Evolutionary conservation across 2,113 vertebrate genomes (phyloP).

Genomic region (Pitta sordida): DNA sequence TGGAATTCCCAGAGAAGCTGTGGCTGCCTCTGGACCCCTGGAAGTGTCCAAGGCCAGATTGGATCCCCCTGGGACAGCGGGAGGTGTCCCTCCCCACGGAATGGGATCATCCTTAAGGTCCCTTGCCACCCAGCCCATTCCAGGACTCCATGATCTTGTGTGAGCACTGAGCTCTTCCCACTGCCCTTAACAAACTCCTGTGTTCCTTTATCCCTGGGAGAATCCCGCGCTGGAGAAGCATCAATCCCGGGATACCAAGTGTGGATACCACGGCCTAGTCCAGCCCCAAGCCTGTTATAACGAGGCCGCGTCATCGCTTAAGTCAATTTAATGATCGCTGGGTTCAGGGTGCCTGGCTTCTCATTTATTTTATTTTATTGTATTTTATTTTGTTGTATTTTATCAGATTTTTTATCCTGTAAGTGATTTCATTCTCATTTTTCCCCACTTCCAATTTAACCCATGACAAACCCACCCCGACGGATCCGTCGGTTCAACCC

Average conservation of each 20-base stretch:
- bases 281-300: not conserved
- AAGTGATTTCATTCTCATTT: not conserved
- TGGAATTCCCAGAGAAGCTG: not conserved
- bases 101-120: not conserved
- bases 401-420: too few relatives aligned
- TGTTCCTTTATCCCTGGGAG: not conserved
- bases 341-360: not conserved
- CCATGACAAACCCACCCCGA: not conserved
- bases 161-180: too few relatives aligned
- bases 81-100: too few relatives aligned
- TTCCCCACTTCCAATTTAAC: not conserved
- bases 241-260: not conserved
- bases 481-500: too few relatives aligned
- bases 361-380: too few relatives aligned
- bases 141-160: not conserved
- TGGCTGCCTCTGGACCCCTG: not conserved
- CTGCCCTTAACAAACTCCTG: fast-evolving
- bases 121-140: not conserved
- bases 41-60: not conserved
- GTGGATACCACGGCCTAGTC: not conserved
- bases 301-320: not conserved
- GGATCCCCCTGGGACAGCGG: fast-evolving
- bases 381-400: too few relatives aligned
- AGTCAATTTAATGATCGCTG: not conserved
- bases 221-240: not conserved